A percentile compares a stretch with the other conserved stretches of the same genome.
Evolutionary conservation across 2,113 vertebrate species (phyloP).

Genomic region (Scomber scombrus): DNA sequence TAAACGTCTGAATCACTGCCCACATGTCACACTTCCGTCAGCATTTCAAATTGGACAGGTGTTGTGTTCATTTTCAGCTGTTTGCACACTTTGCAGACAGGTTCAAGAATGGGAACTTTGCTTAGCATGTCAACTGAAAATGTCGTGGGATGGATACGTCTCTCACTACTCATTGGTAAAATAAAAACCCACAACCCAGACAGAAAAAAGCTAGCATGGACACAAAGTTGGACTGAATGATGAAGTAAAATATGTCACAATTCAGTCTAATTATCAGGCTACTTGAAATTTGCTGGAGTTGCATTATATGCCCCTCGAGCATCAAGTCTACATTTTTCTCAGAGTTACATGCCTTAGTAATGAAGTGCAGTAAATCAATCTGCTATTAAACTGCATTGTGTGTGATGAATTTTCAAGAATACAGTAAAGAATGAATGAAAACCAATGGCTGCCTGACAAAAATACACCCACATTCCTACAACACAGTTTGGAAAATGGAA

Average conservation of each 20-base stretch:
- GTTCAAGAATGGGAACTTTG: not conserved
- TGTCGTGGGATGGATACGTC: slow-evolving; percentile 2
- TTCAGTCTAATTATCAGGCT: not conserved
- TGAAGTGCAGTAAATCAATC: not conserved
- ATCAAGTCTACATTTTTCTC: not conserved
- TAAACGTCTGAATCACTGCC: not conserved
- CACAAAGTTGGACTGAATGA: no score
- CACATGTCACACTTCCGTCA: no score
- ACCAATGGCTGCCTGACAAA: not conserved
- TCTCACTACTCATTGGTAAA: not conserved
- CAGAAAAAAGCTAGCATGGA: not conserved
- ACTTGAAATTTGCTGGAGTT: not conserved
- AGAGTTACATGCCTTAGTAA: not conserved
- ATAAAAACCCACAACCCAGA: not conserved
- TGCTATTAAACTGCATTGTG: not conserved
- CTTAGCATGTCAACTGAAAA: not conserved
- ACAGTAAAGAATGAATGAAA: not conserved
- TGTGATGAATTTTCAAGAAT: not conserved
- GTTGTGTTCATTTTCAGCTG: not conserved
- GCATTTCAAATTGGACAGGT: not conserved
- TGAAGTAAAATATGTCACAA: not conserved
- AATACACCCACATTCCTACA: not conserved
- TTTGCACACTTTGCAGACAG: not conserved
- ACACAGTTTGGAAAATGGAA: not conserved
- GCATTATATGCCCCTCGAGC: not conserved